Conservation (phyloP, 2,888 invertebrate species). For the Gisinianus flammeolus region DNA sequence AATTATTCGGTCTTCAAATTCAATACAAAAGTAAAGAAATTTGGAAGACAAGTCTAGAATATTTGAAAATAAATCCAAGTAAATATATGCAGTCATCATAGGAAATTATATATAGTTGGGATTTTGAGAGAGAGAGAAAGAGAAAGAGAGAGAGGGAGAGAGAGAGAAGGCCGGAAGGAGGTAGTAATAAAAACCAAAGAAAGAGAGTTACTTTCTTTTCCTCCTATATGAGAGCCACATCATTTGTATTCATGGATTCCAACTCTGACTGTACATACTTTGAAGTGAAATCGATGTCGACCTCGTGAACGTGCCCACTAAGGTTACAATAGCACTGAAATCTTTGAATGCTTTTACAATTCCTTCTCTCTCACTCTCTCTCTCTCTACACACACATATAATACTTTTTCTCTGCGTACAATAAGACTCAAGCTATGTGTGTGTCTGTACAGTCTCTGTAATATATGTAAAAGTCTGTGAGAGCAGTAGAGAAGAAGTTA, state of each 20-base stretch:
- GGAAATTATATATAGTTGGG: neutral
- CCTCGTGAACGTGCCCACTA: neutral
- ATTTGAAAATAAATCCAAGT: neutral
- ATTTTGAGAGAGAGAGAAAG: neutral
- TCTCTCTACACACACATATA: neutral
- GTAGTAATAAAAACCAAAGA: slow-evolving; percentile 7
- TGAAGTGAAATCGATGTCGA: slow-evolving; percentile 8
- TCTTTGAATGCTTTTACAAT: neutral
- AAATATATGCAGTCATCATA: neutral
- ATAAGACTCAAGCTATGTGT: neutral
- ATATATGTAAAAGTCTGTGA: no score
- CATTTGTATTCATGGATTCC: slow-evolving; percentile 18
- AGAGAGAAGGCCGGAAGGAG: slow-evolving; percentile 1
- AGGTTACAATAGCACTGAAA: neutral
- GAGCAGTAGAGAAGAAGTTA: no score
- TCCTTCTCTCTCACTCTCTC: neutral
- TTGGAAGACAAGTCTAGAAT: no score
- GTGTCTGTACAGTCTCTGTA: neutral
- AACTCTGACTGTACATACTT: neutral
- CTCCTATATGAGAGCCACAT: neutral
- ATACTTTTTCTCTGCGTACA: neutral
- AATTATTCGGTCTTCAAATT: no score
- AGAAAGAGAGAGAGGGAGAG: neutral
- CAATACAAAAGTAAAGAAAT: no score
- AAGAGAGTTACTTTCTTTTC: neutral